These are phyloP conservation scores for Morpho achilles DNA, from an alignment of 2,888 invertebrate species.

Conservation along the genomic window DNA sequence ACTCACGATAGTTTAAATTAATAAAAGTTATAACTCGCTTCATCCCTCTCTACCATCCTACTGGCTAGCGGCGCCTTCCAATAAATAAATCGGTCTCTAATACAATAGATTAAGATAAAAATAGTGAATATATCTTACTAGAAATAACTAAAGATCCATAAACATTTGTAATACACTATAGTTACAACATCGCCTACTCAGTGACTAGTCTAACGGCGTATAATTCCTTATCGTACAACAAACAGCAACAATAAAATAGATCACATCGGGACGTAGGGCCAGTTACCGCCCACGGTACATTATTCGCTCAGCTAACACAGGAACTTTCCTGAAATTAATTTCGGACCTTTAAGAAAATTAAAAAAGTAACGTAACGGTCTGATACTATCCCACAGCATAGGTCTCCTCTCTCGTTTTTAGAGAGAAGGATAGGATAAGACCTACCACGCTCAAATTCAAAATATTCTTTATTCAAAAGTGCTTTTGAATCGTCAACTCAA, in stretches of 20 bases:
- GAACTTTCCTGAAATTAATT: constrained; percentile 1
- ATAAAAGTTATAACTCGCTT: not conserved
- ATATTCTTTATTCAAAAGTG: no score
- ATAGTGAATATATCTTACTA: constrained; percentile 68
- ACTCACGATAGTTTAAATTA: no score
- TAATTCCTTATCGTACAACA: constrained; percentile 57
- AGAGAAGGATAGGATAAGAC: no score
- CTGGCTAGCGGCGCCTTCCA: constrained; percentile 30
- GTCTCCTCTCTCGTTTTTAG: no score
- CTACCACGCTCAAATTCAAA: no score
- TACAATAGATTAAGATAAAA: constrained; percentile 54
- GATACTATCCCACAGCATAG: no score
- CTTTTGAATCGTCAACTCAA: no score
- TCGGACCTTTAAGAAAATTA: no score
- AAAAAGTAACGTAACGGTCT: no score
- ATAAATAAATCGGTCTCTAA: constrained; percentile 67
- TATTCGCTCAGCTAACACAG: constrained; percentile 11
- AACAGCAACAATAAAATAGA: constrained; percentile 69
- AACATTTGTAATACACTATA: constrained; percentile 69
- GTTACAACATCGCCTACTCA: constrained; percentile 73
- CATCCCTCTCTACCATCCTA: constrained; percentile 1
- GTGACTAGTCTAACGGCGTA: constrained; percentile 76
- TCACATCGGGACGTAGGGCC: constrained; percentile 40
- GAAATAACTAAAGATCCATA: constrained; percentile 73
- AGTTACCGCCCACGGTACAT: constrained; percentile 1